Evolutionary conservation across 2,888 invertebrate species (phyloP), one percentile per base, ranked within the genome.

Genomic region (Drymonia ruficornis): DNA sequence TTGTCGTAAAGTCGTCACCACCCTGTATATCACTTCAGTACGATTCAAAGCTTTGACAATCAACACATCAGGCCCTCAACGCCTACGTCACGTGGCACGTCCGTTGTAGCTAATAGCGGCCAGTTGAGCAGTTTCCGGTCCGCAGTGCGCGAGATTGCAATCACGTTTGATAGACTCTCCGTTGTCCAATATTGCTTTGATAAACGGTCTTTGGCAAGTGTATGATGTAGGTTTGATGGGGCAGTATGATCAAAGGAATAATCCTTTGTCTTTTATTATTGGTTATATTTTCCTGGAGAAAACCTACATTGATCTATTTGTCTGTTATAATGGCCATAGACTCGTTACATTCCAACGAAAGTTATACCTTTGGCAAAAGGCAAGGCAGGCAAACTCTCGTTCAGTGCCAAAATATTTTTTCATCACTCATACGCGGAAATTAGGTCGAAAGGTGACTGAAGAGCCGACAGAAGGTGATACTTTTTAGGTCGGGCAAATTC

Each of bases 41-140:
- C 40, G 49, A 46, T 34, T n/a, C n/a, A n/a, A n/a, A n/a, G n/a
- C 49, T 47, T 53, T 47, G 46, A 40, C 31, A 40, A 42, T 52
- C 28, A 45, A 40, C 40, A 40, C 16, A 40, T 40, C 15, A 40
- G 40, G 9, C 16, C 45, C 45, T 23, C 28, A 9, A 45, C 45
- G 45, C 18, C 28, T 28, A 28, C 45, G 45, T 45, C 23, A 45
- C 45, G 12, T 7, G 28, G 8, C 45, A 45, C 28, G 16, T 40
- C 45, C 28, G 18, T 28, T 45, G 44, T 44, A 23, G 45, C 45
- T 45, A 45, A 45, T 45, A 45, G 45, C 23, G 45, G 11, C 2
- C 45, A 23, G 28, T 45, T 45, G 45, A 45, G 45, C 45, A 28
- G 45, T 45, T 45, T 45, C 45, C 45, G 28, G 45, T 45, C 45